Evolutionary conservation across 2,113 vertebrate species (phyloP).

Genomic region (Agelaius tricolor): DNA sequence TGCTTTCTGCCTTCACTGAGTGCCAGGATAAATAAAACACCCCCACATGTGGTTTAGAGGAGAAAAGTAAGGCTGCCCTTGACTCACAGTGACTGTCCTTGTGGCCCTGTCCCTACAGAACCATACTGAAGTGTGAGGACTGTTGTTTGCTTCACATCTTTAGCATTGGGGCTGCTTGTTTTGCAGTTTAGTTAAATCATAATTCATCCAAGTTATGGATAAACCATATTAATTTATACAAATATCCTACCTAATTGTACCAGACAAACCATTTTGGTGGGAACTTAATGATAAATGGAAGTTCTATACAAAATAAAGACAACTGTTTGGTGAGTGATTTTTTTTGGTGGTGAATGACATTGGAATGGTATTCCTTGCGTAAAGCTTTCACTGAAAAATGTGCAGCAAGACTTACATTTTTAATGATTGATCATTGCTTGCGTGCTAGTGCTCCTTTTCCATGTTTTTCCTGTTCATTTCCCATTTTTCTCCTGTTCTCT

Average conservation of each 20-base stretch:
- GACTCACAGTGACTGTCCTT: neutral
- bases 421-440: neutral
- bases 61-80: neutral
- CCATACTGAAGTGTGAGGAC: accelerated
- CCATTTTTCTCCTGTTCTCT: neutral
- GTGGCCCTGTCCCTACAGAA: neutral
- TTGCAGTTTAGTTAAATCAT: neutral
- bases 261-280: neutral
- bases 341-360: neutral
- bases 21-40: neutral
- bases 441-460: neutral
- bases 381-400: neutral
- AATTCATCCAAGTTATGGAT: neutral
- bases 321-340: neutral
- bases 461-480: neutral
- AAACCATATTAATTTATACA: neutral
- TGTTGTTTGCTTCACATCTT: neutral
- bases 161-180: neutral
- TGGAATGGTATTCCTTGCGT: neutral
- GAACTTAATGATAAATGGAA: neutral
- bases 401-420: neutral
- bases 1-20: neutral
- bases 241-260: neutral
- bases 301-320: neutral
- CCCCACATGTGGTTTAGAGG: accelerated